These are phyloP conservation scores for Leptodactylus fallax DNA, from an alignment of 2,797 vertebrate genomes.

Conservation along the genomic window DNA sequence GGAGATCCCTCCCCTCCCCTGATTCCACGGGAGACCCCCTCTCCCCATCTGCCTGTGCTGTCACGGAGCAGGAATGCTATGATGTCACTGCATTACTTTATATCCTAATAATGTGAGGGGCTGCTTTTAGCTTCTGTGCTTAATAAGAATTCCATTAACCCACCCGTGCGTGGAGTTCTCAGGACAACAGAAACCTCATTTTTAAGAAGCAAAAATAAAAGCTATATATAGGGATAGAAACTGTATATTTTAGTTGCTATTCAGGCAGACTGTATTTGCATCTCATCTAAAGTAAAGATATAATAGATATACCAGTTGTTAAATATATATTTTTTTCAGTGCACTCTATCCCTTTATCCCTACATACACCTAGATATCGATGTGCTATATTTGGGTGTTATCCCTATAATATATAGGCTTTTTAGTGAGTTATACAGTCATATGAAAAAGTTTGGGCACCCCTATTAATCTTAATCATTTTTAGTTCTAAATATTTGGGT, in stretches of 20 bases:
- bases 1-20: constrained; percentile 60
- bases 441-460: no score
- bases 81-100: constrained; percentile 63
- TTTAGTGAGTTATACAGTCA: no score
- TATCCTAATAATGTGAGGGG: constrained; percentile 57
- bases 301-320: no score
- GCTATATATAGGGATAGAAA: not conserved
- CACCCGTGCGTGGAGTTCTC: not conserved
- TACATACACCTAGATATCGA: no score
- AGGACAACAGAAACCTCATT: not conserved
- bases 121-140: constrained; percentile 29
- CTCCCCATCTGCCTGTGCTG: constrained; percentile 51
- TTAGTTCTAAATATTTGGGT: no score
- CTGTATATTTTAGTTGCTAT: not conserved
- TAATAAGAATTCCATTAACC: constrained; percentile 48
- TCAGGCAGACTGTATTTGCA: no score
- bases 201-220: not conserved
- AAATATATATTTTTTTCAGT: no score
- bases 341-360: no score
- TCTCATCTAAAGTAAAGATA: no score
- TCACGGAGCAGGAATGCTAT: constrained; percentile 55
- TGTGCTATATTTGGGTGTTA: no score
- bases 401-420: no score
- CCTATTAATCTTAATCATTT: no score
- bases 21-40: constrained; percentile 55